Evolutionary conservation across 2,797 vertebrate species (phyloP), one percentile per base, ranked within the genome.

Genomic region (Malurus leucopterus): DNA sequence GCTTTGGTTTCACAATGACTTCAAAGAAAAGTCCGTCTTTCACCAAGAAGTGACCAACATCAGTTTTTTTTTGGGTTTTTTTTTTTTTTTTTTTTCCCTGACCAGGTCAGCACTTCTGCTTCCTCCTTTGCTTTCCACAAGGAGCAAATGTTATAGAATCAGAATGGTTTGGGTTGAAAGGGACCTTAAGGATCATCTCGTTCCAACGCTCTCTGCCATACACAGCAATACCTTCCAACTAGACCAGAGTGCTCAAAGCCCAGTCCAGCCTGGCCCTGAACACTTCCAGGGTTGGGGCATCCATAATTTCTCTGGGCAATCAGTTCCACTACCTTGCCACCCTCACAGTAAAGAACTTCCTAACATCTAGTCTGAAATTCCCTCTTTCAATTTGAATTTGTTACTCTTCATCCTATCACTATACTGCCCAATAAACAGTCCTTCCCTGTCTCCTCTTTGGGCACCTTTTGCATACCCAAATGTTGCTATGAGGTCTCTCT

Each of bases 401-500:
- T 47, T 46, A 13, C 14, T 53, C 32, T 53, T 17, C 14, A 17
- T 34, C 17, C 20, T 55, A 26, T 62, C 55, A 19, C 27, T 61
- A 8, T 3, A 12, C 4, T 19, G 6, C 8, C 9, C 38, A 24
- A 38, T 26, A 38, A 7, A 9, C 15, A 55, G 17, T 55, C 7
- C 29, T 57, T 69, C 50, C n/a, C 43, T 8, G 1, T 15, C 12
- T 30, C 26, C 21, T 67, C 43, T 87, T 63, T 53, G 78, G 49
- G 5, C 4, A 3, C 4, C 4, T 13, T 67, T 63, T 7, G 24
- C 2, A 3, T 32, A 9, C 34, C 27, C 22, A 15, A 55, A 27
- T 8, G 29, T 41, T 34, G 5, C 23, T 38, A 0, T 50, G 38
- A 58, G 2, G 6, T 40, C 2, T 81, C 1, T 3, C 20, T 1